Conservation (phyloP, 2,888 invertebrate species). For the Oxytorus armatus region DNA sequence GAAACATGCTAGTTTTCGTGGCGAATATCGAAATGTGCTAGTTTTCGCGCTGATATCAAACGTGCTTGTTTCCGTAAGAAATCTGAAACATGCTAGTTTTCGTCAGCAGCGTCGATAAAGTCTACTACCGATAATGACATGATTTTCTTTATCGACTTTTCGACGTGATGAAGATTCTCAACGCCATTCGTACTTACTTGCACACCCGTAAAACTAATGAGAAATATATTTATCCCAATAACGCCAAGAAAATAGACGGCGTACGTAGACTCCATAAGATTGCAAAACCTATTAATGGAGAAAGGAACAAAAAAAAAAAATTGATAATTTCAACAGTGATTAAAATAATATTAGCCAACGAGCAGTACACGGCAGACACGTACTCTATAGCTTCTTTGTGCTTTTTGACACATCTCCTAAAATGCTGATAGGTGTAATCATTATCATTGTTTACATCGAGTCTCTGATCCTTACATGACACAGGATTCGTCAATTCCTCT, state of each 20-base stretch:
- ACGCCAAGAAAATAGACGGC: conserved; percentile 41
- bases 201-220: conserved; percentile 59
- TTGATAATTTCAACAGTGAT: not conserved
- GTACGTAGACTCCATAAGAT: conserved; percentile 58
- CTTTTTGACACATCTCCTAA: conserved; percentile 46
- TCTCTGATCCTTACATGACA: conserved; percentile 1
- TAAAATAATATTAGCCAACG: too few species aligned
- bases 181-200: conserved; percentile 28
- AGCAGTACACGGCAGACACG: not conserved
- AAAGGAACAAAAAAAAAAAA: not conserved
- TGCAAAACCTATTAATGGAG: conserved; percentile 37
- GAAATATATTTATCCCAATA: conserved; percentile 51
- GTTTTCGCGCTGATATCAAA: too few species aligned
- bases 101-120: too few species aligned
- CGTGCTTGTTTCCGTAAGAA: too few species aligned
- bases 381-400: conserved; percentile 59
- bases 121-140: too few species aligned
- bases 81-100: too few species aligned
- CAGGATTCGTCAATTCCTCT: conserved; percentile 19
- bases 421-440: conserved; percentile 31
- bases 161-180: not conserved
- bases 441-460: conserved; percentile 16
- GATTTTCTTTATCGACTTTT: not conserved
- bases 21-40: too few species aligned
- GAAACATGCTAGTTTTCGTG: too few species aligned